Conservation (phyloP, 2,888 invertebrate species). For the Chrysolina americana region DNA sequence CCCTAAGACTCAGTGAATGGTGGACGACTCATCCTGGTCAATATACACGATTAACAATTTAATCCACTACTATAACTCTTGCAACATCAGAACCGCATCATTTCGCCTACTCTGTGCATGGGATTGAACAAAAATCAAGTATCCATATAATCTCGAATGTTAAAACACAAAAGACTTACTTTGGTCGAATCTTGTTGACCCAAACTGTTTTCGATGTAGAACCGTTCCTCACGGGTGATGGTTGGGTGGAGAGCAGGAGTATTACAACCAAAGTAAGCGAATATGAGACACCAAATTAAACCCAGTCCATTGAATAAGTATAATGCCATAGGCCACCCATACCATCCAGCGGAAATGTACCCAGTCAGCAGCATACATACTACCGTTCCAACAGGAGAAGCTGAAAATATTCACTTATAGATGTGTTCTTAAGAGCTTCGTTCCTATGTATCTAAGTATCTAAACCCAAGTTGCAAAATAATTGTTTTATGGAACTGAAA, state of each 20-base stretch:
- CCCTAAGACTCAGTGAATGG: too few species aligned
- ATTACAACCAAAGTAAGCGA: slow-evolving; percentile 77
- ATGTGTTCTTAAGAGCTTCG: too few species aligned
- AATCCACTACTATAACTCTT: too few species aligned
- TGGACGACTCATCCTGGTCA: too few species aligned
- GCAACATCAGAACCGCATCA: too few species aligned
- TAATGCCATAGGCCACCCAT: slow-evolving; percentile 87
- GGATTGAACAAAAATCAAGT: too few species aligned
- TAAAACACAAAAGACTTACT: background rate
- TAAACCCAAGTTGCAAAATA: too few species aligned
- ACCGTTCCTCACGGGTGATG: slow-evolving; percentile 77
- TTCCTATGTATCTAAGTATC: too few species aligned
- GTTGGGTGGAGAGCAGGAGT: slow-evolving; percentile 75
- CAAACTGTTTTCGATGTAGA: slow-evolving; percentile 74
- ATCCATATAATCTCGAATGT: background rate
- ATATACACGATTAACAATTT: too few species aligned
- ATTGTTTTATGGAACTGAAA: too few species aligned
- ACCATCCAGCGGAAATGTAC: slow-evolving; percentile 76
- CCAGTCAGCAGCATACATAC: slow-evolving; percentile 82
- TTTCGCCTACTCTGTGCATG: too few species aligned
- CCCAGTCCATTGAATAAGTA: slow-evolving; percentile 80
- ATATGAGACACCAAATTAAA: slow-evolving; percentile 75
- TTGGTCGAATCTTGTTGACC: slow-evolving; percentile 68
- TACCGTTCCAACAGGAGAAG: slow-evolving; percentile 80
- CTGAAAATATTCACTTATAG: slow-evolving; percentile 38